Evolutionary conservation across 1,140 invertebrate genomes (phyloP), one percentile per base, ranked within the genome.

Genomic region (Drosophila setifemur): DNA sequence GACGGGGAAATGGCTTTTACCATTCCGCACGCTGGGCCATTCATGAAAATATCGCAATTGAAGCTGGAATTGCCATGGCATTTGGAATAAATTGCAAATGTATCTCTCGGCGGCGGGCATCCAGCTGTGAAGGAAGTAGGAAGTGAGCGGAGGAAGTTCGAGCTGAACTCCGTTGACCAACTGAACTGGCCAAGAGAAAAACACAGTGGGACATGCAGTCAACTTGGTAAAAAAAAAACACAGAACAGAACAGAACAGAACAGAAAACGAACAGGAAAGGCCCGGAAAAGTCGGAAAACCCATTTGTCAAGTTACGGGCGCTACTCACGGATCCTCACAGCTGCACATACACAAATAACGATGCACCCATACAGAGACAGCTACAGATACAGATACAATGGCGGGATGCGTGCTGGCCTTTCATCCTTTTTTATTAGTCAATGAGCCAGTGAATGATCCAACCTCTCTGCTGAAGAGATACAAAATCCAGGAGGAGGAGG

Each of bases 21-120:
- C 57, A 64, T 64, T 64, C 8, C 43, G 14, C 68, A 61, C 18
- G 70, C 74, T 85, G 81, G 35, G 75, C 60, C 71, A 86, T 85
- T 85, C 71, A 85, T 64, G 2, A 23, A 68, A 61, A 61, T 44
- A 66, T 73, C 60, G 61, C 74, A 86, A 73, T 79, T 81, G 72
- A 73, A 52, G 60, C 71, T 55, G 75, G 33, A 69, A 70, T 70
- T 48, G 67, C 67, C 49, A 44, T 69, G 82, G 76, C 72, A 86
- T 86, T 87, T 67, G 68, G 75, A 86, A 81, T 86, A 69, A 86
- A 86, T 86, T 86, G 81, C 81, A 58, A 86, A 86, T 86, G 72
- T 76, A 81, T 76, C 81, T 70, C 12, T 28, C 29, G 53, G 37
- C 29, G 53, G 37, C 64, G 40, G 42, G 12, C 29, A n/a, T 52